A percentile compares a stretch with the other conserved stretches of the same genome.
Conservation (phyloP, 2,888 invertebrate species). For the Aproaerema taeniolella region DNA sequence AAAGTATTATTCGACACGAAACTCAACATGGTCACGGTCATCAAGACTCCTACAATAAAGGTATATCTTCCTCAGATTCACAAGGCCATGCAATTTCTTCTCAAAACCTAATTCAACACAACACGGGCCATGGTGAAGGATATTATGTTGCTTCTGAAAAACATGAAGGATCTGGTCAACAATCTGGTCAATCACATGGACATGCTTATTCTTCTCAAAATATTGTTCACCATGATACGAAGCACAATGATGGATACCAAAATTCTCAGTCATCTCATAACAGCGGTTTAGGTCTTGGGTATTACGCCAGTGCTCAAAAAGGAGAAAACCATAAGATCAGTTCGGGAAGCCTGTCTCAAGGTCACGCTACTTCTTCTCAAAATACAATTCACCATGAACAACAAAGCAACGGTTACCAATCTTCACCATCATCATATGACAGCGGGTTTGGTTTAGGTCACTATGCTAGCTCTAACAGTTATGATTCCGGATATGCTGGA, state of each 20-base stretch:
- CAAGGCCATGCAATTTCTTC: not conserved
- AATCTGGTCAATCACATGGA: not conserved
- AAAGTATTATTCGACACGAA: constrained; percentile 1
- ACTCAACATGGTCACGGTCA: not conserved
- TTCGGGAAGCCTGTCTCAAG: not conserved
- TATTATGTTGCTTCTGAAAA: not conserved
- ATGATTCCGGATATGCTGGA: not conserved
- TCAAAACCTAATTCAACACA: not conserved
- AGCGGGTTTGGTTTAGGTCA: not conserved
- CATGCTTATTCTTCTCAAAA: constrained; percentile 7
- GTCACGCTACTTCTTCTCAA: not conserved
- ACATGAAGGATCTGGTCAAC: not conserved
- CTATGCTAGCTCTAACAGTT: not conserved
- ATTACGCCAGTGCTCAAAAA: not conserved
- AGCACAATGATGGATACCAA: constrained; percentile 23
- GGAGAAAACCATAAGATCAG: not conserved
- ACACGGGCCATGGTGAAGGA: not conserved
- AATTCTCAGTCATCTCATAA: constrained; percentile 15
- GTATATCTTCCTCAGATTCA: not conserved
- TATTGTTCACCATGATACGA: not conserved
- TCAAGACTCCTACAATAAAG: not conserved
- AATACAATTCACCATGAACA: not conserved
- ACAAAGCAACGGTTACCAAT: not conserved
- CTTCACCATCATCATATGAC: not conserved
- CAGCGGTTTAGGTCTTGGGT: constrained; percentile 1